Evolutionary conservation across 2,797 vertebrate genomes (phyloP).

Genomic region (Cyprinella venusta): DNA sequence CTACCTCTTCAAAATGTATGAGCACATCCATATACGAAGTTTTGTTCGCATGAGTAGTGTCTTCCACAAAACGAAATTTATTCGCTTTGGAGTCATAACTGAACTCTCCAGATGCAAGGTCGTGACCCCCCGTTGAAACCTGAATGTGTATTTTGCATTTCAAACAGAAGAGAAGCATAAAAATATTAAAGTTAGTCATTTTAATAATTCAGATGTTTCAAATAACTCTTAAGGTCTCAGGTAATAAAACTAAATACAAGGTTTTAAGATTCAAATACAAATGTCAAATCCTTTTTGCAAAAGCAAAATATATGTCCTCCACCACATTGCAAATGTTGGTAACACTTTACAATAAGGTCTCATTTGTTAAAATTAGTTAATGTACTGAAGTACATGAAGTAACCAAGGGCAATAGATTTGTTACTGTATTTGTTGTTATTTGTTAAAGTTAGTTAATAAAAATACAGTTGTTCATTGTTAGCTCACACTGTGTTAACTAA

Average conservation of each 20-base stretch:
- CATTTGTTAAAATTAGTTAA: too few relatives aligned
- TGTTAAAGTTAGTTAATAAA: too few relatives aligned
- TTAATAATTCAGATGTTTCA: neutral
- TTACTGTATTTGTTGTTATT: too few relatives aligned
- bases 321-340: neutral
- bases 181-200: neutral
- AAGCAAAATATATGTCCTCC: neutral
- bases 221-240: neutral
- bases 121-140: conserved; percentile 62
- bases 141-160: conserved; percentile 21
- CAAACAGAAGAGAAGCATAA: neutral
- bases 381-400: too few relatives aligned
- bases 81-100: conserved; percentile 73
- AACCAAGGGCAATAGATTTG: too few relatives aligned
- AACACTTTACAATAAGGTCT: too few relatives aligned
- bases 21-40: conserved; percentile 72
- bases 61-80: conserved; percentile 75
- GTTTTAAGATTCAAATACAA: neutral
- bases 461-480: too few relatives aligned
- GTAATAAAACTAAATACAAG: neutral
- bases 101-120: conserved; percentile 65
- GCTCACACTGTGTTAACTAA: too few relatives aligned
- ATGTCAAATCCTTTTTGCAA: neutral
- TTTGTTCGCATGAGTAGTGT: conserved; percentile 66
- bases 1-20: conserved; percentile 78